Base-by-base conservation (phyloP, 1,140 invertebrate species). In the Panagrolaimus sp. region DNA sequence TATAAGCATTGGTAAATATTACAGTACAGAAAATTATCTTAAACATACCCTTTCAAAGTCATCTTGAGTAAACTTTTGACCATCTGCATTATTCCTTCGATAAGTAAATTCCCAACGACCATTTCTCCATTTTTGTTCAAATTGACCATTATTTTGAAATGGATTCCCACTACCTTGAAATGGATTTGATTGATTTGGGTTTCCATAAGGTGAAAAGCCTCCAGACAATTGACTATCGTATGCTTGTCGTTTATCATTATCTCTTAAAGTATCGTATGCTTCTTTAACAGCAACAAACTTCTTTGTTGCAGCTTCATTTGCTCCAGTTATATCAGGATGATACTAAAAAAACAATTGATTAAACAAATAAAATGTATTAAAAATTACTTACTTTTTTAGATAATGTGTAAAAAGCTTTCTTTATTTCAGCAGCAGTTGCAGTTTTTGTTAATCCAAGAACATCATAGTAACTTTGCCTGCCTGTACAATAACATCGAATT, bases 231-330 rank as follows among this genome's bases (percentile, higher is more conserved):
- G 21, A 12, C 10, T 26, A 58, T 58, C 52, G 17, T 58, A 58
- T 26, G 14, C 52, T 28, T 28, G 15, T 26, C 52, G 52, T 21
- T 58, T 58, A 10, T 12, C 52, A 58, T n/a, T 28, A 21, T 58
- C 52, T 58, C 17, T 58, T 1, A 58, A 28, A 28, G 52, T 58
- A 28, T 58, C 52, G 14, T 58, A 58, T 21, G 52, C 52, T 58
- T 58, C 52, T 21, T 58, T 58, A 1, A 58, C 21, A n/a, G 52
- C 52, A 28, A 58, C 52, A 58, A 58, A 58, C 17, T 58, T 58
- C n/a, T 58, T 58, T 21, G 52, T 58, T 4, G 52, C 52, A 14
- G 52, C 52, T 24, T 58, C 52, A 58, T 58, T 58, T 12, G 52
- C 14, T 12, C 52, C 52, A 26, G 52, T 58, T 21, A 58, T 2